These are phyloP conservation scores for Cosmorhoe ocellata DNA, from an alignment of 2,888 invertebrate species.

Conservation along the genomic window DNA sequence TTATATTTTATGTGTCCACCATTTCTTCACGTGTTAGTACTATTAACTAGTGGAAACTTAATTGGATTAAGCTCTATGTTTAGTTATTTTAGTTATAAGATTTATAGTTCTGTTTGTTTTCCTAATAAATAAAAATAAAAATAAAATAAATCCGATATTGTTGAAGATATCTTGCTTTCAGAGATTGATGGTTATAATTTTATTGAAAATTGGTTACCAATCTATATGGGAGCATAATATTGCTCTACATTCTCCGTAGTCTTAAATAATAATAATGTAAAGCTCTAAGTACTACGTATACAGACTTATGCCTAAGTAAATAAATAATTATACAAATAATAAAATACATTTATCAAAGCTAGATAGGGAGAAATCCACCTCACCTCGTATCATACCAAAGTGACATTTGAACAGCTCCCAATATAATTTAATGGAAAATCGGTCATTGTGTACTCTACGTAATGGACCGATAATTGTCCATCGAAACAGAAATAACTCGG, in stretches of 20 bases:
- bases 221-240: background rate
- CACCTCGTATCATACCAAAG: slow-evolving; percentile 45
- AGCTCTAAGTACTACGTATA: no score
- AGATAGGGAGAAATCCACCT: slow-evolving; percentile 32
- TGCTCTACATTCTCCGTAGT: background rate
- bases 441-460: slow-evolving; percentile 68
- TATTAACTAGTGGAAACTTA: no score
- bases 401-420: slow-evolving; percentile 57
- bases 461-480: slow-evolving; percentile 80
- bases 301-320: background rate
- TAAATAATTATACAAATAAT: background rate
- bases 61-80: no score
- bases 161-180: slow-evolving; percentile 43
- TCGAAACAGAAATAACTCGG: slow-evolving; percentile 79
- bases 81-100: no score
- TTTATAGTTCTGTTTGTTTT: no score
- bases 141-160: no score
- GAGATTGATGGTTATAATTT: slow-evolving; percentile 28
- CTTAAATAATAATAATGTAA: no score
- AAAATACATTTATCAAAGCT: slow-evolving; percentile 10
- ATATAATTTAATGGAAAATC: slow-evolving; percentile 70
- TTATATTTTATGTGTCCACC: no score
- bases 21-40: no score
- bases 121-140: no score
- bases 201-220: slow-evolving; percentile 7